Percentiles rank a stretch among this genome's conserved stretches.
phyloP scores from a whole-genome alignment of 2,113 vertebrate genomes.

The Steatornis caripensis region DNA sequence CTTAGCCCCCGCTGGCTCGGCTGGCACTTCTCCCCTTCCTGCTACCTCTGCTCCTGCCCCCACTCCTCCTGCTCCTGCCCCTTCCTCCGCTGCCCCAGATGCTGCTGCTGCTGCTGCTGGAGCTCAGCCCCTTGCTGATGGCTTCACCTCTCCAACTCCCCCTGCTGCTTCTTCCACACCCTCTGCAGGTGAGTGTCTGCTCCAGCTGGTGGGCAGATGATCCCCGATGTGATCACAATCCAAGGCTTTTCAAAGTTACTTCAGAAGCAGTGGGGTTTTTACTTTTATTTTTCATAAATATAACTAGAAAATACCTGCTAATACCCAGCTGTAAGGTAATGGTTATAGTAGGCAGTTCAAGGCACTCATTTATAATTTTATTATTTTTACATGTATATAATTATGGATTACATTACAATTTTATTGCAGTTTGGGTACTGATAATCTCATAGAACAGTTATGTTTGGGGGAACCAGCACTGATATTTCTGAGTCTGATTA shows the following conservation, averaged over 20 bases:
- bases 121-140: slow-evolving; percentile 83
- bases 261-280: background rate
- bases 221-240: background rate
- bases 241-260: background rate
- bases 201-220: slow-evolving; percentile 11
- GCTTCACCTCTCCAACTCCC: slow-evolving; percentile 90
- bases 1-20: slow-evolving; percentile 75
- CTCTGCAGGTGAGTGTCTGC: slow-evolving; percentile 88
- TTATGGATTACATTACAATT: background rate
- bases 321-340: background rate
- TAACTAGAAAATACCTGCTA: background rate
- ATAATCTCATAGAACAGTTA: background rate
- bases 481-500: background rate
- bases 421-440: background rate
- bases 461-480: background rate
- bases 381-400: background rate
- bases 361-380: background rate
- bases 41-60: slow-evolving; percentile 75
- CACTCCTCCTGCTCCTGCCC: slow-evolving; percentile 74
- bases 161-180: slow-evolving; percentile 87
- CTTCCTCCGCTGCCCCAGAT: slow-evolving; percentile 77
- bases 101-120: slow-evolving; percentile 81
- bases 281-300: background rate
- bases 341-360: background rate
- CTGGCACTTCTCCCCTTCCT: slow-evolving; percentile 83